phyloP scores from a whole-genome alignment of 2,113 vertebrate genomes.

The Hippocampus comes region DNA sequence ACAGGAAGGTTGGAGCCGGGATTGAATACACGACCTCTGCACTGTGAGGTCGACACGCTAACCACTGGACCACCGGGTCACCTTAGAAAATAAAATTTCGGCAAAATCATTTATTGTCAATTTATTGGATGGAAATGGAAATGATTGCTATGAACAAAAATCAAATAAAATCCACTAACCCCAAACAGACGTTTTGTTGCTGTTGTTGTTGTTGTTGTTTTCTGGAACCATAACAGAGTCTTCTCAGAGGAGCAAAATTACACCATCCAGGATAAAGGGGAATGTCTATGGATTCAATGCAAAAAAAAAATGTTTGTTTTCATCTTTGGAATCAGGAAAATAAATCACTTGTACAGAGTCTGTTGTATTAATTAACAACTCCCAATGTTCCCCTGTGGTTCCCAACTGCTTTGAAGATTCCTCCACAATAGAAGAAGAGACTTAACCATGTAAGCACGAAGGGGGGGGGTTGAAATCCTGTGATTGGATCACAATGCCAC shows the following conservation, averaged over 20 bases:
- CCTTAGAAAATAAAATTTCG: constrained; percentile 53
- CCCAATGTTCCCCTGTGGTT: constrained; percentile 63
- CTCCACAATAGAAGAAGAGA: constrained; percentile 64
- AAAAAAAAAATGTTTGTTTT: constrained; percentile 31
- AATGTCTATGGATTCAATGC: constrained; percentile 60
- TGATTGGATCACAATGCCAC: constrained; percentile 70
- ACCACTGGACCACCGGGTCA: too few species aligned
- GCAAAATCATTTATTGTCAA: constrained; percentile 51
- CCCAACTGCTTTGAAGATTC: constrained; percentile 65
- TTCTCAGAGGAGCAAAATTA: constrained; percentile 52
- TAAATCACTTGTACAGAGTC: constrained; percentile 55
- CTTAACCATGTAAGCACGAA: constrained; percentile 65
- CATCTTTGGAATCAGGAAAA: constrained; percentile 57
- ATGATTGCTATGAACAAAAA: constrained; percentile 51
- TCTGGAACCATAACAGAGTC: constrained; percentile 38
- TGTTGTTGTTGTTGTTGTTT: neutral
- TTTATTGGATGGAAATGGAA: constrained; percentile 59
- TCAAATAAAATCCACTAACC: constrained; percentile 44
- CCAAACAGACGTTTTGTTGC: constrained; percentile 39
- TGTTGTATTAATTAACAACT: constrained; percentile 69
- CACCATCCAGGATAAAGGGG: constrained; percentile 49
- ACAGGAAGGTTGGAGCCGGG: too few species aligned
- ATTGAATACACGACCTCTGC: too few species aligned
- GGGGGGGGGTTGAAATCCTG: constrained; percentile 34
- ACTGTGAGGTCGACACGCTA: too few species aligned